Conservation (phyloP, 2,888 invertebrate genomes). For the Cheiracanthium punctorium region DNA sequence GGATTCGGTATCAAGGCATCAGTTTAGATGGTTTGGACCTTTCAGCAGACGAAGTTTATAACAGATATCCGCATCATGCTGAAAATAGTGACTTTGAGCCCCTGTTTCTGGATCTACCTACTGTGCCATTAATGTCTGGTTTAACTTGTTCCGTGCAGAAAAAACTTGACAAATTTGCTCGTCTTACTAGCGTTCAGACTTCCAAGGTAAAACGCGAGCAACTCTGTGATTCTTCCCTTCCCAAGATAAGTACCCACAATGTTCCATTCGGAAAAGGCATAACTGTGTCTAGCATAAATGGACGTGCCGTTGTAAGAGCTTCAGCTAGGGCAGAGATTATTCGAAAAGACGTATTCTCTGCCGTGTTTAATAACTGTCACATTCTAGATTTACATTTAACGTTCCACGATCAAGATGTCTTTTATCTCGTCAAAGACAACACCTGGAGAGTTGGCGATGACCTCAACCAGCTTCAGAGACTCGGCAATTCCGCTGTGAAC, state of each 20-base stretch:
- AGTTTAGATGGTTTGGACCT: conserved; percentile 76
- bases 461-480: conserved; percentile 87
- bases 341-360: conserved; percentile 95
- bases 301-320: conserved; percentile 81
- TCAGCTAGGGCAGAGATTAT: conserved; percentile 79
- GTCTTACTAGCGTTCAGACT: conserved; percentile 69
- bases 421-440: conserved; percentile 96
- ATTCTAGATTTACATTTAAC: conserved; percentile 94
- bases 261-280: conserved; percentile 80
- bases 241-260: conserved; percentile 71
- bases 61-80: conserved; percentile 27
- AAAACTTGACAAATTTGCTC: conserved; percentile 75
- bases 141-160: conserved; percentile 82
- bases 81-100: conserved; percentile 47
- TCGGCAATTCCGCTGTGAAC: conserved; percentile 90
- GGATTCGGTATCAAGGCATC: conserved; percentile 79
- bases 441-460: conserved; percentile 91
- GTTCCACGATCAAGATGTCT: conserved; percentile 94
- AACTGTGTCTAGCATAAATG: conserved; percentile 91
- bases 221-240: conserved; percentile 67
- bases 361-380: conserved; percentile 94
- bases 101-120: conserved; percentile 66
- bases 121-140: conserved; percentile 83
- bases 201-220: conserved; percentile 72
- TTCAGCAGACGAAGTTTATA: conserved; percentile 72